These are phyloP conservation scores for Meles meles DNA, from an alignment of 2,113 vertebrate genomes.

Conservation along the genomic window DNA sequence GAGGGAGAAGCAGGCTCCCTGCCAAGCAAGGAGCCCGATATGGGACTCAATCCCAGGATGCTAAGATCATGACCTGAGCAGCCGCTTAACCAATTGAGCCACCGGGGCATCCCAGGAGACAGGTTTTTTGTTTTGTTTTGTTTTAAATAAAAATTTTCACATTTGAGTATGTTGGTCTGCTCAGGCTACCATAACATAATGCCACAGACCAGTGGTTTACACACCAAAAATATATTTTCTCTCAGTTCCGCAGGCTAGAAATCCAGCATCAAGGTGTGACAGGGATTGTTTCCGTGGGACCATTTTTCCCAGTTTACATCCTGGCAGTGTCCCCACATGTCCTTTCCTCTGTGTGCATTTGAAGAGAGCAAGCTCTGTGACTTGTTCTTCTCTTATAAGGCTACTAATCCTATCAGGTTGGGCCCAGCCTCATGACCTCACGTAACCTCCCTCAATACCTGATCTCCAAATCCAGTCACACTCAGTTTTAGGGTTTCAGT, in stretches of 20 bases:
- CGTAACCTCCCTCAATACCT: neutral
- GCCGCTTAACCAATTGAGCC: too few relatives aligned
- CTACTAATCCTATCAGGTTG: neutral
- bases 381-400: neutral
- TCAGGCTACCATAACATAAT: neutral
- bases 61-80: too few relatives aligned
- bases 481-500: neutral
- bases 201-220: neutral
- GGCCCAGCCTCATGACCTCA: neutral
- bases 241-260: neutral
- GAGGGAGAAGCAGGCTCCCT: too few relatives aligned
- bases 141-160: neutral
- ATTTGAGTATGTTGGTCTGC: neutral
- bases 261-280: neutral
- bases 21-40: too few relatives aligned
- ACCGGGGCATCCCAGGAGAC: too few relatives aligned
- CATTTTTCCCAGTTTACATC: neutral
- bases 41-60: too few relatives aligned
- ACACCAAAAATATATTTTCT: neutral
- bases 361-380: neutral
- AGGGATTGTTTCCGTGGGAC: neutral
- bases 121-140: neutral
- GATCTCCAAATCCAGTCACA: neutral
- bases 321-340: neutral
- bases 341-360: too few relatives aligned